Base-by-base conservation (phyloP, 2,888 invertebrate species). In the Cinara cedri region DNA sequence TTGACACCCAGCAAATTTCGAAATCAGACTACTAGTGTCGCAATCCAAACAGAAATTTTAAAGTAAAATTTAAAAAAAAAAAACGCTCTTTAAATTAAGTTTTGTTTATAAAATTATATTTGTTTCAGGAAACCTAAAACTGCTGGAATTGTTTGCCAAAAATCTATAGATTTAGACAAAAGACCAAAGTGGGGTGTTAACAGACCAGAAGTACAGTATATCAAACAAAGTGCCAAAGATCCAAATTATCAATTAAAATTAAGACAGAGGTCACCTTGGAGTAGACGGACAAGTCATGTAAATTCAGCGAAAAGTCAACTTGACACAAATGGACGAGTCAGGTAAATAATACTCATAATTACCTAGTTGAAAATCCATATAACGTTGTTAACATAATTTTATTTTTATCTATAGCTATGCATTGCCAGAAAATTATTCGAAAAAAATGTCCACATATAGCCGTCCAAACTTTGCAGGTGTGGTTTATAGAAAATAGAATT, bases 151-250 rank as follows among this genome's bases (percentile, higher is more conserved):
- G 42, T 42, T n/a, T 70, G 42, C 26, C 82, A 81, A 71, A 80
- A 72, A 51, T 72, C 72, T 21, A 55, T 72, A 54, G 72, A 72
- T 34, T 62, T 82, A 1, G 83, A 83, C 70, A 85, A 86, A 62
- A 83, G 86, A 34, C 86, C 86, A 0, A 85, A 86, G 75, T 87
- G 87, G 87, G 86, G 86, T 78, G 86, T 86, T 65, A 87, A 86
- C 81, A 84, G 85, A 82, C 94, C 94, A 8, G 91, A 91, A 34
- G 92, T 92, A 13, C 91, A 93, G 83, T 95, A 95, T 84, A 89
- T 94, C 81, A 95, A 95, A 84, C 95, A 95, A 86, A 95, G 95
- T 84, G 95, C 95, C 85, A 93, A 95, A 84, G 95, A 95, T 87
- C 93, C 93, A 0, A 90, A 93, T 85, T 94, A 93, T 84, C 90